Evolutionary conservation across 1,140 invertebrate species (phyloP).

Genomic region (Condylostylus longicornis): DNA sequence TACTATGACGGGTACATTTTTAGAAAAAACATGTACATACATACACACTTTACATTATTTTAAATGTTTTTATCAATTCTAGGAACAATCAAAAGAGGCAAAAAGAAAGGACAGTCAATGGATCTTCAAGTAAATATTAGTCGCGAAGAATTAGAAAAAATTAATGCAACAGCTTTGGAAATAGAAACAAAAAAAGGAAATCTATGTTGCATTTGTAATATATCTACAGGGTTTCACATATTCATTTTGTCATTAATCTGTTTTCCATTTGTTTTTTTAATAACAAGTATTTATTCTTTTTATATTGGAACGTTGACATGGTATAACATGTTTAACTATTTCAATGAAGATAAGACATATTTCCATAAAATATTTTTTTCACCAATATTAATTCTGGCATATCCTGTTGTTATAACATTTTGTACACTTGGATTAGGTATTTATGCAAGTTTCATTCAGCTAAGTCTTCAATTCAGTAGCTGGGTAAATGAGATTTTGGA

Average conservation of each 20-base stretch:
- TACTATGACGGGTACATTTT: slow-evolving; percentile 39
- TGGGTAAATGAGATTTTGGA: slow-evolving; percentile 57
- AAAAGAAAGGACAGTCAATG: slow-evolving; percentile 54
- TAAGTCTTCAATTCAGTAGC: slow-evolving; percentile 49
- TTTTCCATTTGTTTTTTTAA: slow-evolving; percentile 45
- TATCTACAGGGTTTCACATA: slow-evolving; percentile 48
- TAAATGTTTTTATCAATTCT: neutral
- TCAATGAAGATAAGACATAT: slow-evolving; percentile 50
- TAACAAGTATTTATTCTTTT: slow-evolving; percentile 52
- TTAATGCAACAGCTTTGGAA: slow-evolving; percentile 46
- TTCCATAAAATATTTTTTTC: slow-evolving; percentile 43
- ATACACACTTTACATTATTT: too few relatives aligned
- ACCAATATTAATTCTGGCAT: slow-evolving; percentile 51
- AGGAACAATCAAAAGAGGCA: slow-evolving; percentile 55
- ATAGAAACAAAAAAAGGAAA: slow-evolving; percentile 39
- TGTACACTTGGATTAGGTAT: slow-evolving; percentile 47
- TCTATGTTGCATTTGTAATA: slow-evolving; percentile 39
- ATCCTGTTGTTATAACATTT: slow-evolving; percentile 52
- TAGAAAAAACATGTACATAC: neutral
- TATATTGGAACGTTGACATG: slow-evolving; percentile 60
- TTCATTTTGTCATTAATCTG: slow-evolving; percentile 48
- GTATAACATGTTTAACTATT: slow-evolving; percentile 59
- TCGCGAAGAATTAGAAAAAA: slow-evolving; percentile 46
- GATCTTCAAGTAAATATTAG: slow-evolving; percentile 57
- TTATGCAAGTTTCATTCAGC: slow-evolving; percentile 50